Evolutionary conservation across 2,797 vertebrate genomes (phyloP), one percentile per base, ranked within the genome.

Genomic region (Fringilla coelebs): DNA sequence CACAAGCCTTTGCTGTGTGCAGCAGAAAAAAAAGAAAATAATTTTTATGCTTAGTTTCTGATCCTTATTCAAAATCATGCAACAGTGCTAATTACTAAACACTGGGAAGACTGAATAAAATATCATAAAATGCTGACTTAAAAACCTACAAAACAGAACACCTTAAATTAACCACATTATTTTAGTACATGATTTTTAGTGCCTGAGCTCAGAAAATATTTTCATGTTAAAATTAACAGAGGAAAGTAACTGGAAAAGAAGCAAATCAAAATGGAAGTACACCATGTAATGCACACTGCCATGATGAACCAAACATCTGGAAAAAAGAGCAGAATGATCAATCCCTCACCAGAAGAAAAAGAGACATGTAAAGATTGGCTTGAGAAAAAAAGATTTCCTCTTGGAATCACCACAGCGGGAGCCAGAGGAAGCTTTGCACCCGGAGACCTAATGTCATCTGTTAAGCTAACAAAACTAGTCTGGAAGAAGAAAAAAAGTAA

Each of bases 381-480:
- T 74, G 4, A 31, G 41, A 28, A 81, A 60, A 65, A 83, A 22
- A 51, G 6, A 80, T 31, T 71, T 88, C 78, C 82, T 93, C 80
- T 94, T 87, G 91, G 82, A 91, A 96, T 90, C 80, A 71, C 84
- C 91, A 68, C 90, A 95, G 95, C 72, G 2, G 95, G 96, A 96
- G 74, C 46, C 85, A 85, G 83, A 77, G 46, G 81, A 91, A 95
- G 91, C 82, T 94, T 91, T 96, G 80, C 83, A 94, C 85, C 90
- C 81, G 77, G 58, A 91, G 89, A 96, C 88, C 85, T 93, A 68
- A 82, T 43, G 63, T 85, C 28, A 28, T 85, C 91, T 93, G 85
- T 93, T 91, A 95, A 94, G 93, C 89, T 88, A 94, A 96, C 63
- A 91, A 95, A 96, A 95, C 89, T 82, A 90, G 91, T 83, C 75